phyloP scores from a whole-genome alignment of 2,888 invertebrate species.

The Esperia sulphurella region DNA sequence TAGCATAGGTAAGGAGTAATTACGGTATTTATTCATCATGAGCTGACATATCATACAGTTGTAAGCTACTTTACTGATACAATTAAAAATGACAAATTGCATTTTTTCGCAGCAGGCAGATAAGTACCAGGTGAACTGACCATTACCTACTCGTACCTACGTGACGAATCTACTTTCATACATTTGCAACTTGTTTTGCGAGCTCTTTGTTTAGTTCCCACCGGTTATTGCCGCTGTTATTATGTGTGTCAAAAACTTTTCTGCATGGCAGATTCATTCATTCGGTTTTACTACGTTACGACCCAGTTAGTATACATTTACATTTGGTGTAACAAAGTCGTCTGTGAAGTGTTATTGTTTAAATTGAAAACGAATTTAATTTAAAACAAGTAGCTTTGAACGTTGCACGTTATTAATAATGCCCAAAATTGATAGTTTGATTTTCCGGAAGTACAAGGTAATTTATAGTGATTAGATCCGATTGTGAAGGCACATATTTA shows the following conservation, averaged over 20 bases:
- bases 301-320: not conserved
- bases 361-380: not conserved
- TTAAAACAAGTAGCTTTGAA: not conserved
- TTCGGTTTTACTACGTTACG: not conserved
- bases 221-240: slow-evolving; percentile 17
- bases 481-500: too few species aligned
- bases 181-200: slow-evolving; percentile 30
- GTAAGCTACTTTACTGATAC: too few species aligned
- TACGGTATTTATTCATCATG: too few species aligned
- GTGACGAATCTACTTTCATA: slow-evolving; percentile 50
- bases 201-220: slow-evolving; percentile 7
- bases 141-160: slow-evolving; percentile 24
- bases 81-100: too few species aligned
- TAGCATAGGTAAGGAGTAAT: too few species aligned
- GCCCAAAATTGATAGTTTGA: not conserved
- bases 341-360: not conserved
- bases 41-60: too few species aligned
- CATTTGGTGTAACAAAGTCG: too few species aligned
- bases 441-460: not conserved
- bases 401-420: not conserved
- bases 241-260: not conserved
- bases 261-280: not conserved
- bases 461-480: too few species aligned
- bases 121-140: too few species aligned
- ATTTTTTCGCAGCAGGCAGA: too few species aligned